Evolutionary conservation across 2,113 vertebrate genomes (phyloP), one percentile per base, ranked within the genome.

Genomic region (Eleginops maclovinus): DNA sequence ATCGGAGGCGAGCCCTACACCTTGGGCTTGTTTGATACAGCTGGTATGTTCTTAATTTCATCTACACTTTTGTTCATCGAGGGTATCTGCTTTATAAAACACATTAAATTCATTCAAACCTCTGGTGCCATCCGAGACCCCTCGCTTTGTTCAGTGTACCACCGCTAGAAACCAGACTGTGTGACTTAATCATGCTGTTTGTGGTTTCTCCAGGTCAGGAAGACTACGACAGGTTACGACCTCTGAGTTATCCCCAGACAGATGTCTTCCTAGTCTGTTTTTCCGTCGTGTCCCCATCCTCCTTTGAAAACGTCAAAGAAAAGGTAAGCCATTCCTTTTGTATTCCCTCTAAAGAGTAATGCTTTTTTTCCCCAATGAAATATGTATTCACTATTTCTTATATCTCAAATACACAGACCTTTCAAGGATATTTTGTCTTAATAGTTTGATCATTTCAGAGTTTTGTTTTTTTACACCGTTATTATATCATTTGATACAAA

Each of bases 261-360:
- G 98, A 99, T 81, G 98, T 99, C 65, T 99, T 99, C 94, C 96
- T 99, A 66, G 98, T 99, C 91, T 99, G 98, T 93, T 99, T 99
- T 93, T 99, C 98, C 26, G 98, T 99, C 60, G 98, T 99, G 66
- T 99, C 98, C 60, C 98, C 98, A 59, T 99, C 98, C 90, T 99
- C 98, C 60, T 99, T 99, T 94, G 98, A 99, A 97, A 99, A 99
- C 88, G 98, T 99, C 93, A 99, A 99, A 96, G 98, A 99, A 96
- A 99, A 99, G 97, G 98, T 93, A 55, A 15, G 7, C 9, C 2
- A 14, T 12, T 17, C 10, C 2, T 53, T 43, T 4, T 47, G 21
- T 22, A 44, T 36, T 14, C 36, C 21, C 31, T 15, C 10, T n/a
- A n/a, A n/a, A 1, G 31, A 36, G 16, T 9, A 28, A 15, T 28